Evolutionary conservation across 2,888 invertebrate species (phyloP), one percentile per base, ranked within the genome.

Genomic region (Chamaedrilus cognettii): DNA sequence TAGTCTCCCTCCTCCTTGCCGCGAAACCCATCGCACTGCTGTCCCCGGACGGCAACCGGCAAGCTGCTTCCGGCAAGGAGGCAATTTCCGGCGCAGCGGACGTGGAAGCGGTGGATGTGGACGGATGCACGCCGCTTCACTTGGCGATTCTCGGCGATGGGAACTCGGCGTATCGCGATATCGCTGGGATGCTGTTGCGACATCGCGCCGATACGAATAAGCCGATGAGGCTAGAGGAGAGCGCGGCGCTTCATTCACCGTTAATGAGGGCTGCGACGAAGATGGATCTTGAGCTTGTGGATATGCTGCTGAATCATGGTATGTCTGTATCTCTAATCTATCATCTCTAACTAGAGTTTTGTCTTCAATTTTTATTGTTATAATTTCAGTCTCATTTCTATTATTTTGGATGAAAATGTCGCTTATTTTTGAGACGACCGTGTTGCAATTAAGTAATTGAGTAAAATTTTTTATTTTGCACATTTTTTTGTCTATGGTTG

Each of bases 181-280:
- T 51, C 32, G 62, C 34, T 2, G 62, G 32, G 15, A 2, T 88
- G 0, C 85, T 96, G 60, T 84, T 95, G 72, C 87, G 88, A 63
- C 88, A 91, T 63, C 93, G 93, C 0, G 93, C 96, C 0, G 89
- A 91, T 85, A 89, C 96, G 0, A 93, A 94, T 83, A 85, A 91
- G 66, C 78, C 79, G 5, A 86, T 89, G 2, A 88, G 89, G 4
- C 87, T 73, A 28, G 19, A 70, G 71, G 52, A 59, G 69, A 51
- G 75, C 78, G 3, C 67, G 70, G 1, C 72, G 77, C 58, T 70
- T 50, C 75, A 78, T 7, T 68, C 72, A 1, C 72, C 79, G 0
- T 82, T 92, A 49, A 88, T 90, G 51, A 89, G 90, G 80, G 91
- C 92, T 19, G 89, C 90, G 73, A 86, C 87, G 66, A 88, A 88